Evolutionary conservation across 2,888 invertebrate species (phyloP).

Genomic region (Cataglyphis rosenhaueri): DNA sequence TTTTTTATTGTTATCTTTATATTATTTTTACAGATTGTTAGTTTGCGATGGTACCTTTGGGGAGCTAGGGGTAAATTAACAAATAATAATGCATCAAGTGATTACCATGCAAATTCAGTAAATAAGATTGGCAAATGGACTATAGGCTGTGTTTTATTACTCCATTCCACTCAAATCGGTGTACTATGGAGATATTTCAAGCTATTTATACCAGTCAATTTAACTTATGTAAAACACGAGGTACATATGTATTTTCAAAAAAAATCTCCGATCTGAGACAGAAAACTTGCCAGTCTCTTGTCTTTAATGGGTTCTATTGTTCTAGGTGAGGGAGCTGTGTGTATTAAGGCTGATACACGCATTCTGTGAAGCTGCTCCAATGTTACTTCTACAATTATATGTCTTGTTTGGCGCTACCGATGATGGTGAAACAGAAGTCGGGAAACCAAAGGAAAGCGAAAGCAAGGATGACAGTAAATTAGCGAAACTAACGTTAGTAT

Average conservation of each 20-base stretch:
- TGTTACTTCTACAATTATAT: conserved; percentile 93
- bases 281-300: background rate
- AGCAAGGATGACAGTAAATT: conserved; percentile 86
- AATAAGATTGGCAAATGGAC: conserved; percentile 80
- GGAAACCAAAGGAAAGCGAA: conserved; percentile 70
- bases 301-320: conserved; percentile 14
- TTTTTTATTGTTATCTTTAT: background rate
- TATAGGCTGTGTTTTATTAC: conserved; percentile 86
- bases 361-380: conserved; percentile 95
- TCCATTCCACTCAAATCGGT: conserved; percentile 90
- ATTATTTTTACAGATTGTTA: conserved; percentile 87
- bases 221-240: conserved; percentile 94
- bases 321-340: conserved; percentile 87
- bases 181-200: conserved; percentile 94
- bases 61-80: conserved; percentile 82
- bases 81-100: conserved; percentile 62
- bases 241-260: conserved; percentile 82
- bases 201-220: conserved; percentile 93
- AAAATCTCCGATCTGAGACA: background rate
- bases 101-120: conserved; percentile 72
- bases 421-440: conserved; percentile 66
- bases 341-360: conserved; percentile 94
- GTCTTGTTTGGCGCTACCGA: conserved; percentile 86
- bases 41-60: conserved; percentile 91
- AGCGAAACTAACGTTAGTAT: conserved; percentile 92